Conservation (phyloP, 2,888 invertebrate species). For the Maniola hyperantus region DNA sequence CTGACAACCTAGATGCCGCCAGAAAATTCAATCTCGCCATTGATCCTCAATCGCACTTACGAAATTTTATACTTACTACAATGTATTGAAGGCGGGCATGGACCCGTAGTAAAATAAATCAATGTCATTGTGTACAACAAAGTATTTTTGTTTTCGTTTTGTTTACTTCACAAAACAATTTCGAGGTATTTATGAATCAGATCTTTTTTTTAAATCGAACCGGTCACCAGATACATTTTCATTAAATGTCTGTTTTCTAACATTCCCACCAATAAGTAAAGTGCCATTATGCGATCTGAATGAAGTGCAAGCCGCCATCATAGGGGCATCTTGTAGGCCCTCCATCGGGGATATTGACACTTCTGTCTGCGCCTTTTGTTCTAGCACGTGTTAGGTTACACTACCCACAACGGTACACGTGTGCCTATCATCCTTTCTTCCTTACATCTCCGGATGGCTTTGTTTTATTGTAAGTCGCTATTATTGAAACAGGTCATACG, state of each 20-base stretch:
- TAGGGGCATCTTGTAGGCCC: conserved; percentile 76
- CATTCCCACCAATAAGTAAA: conserved; percentile 63
- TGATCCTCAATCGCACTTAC: no score
- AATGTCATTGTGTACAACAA: no score
- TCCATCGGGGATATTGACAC: conserved; percentile 77
- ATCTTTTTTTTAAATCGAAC: not conserved
- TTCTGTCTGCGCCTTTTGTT: conserved; percentile 73
- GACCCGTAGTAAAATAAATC: no score
- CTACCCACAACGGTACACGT: conserved; percentile 62
- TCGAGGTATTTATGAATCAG: no score
- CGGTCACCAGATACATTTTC: not conserved
- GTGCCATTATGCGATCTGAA: conserved; percentile 67
- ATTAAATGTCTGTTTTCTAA: conserved; percentile 36
- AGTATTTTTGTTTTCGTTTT: no score
- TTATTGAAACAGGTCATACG: conserved; percentile 22
- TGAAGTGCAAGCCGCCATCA: conserved; percentile 67
- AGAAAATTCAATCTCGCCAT: no score
- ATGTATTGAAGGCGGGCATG: no score
- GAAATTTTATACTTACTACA: no score
- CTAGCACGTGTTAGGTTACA: conserved; percentile 71
- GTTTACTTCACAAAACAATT: no score
- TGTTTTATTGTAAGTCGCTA: conserved; percentile 35
- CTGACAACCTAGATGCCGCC: no score
- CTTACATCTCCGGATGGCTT: conserved; percentile 34
- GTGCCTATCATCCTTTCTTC: conserved; percentile 47